These are phyloP conservation scores for Pseudotriccus pelzelni DNA, from an alignment of 2,797 vertebrate species.

Conservation along the genomic window DNA sequence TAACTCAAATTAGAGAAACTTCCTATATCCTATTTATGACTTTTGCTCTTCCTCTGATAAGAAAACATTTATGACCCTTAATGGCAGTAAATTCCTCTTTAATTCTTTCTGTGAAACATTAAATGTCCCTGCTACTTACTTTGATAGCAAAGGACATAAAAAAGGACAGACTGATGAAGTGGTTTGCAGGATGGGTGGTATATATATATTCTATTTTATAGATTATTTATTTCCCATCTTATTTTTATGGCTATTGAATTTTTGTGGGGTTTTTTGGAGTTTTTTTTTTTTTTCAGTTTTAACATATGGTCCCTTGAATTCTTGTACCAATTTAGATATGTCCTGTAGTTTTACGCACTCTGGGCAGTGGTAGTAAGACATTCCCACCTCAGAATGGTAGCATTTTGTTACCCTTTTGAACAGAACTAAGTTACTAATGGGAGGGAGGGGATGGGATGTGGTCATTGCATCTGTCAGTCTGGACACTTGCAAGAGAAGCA, in stretches of 20 bases:
- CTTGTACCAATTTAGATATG: neutral
- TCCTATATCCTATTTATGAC: neutral
- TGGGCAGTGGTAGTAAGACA: neutral
- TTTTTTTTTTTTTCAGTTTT: neutral
- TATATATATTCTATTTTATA: neutral
- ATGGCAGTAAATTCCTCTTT: neutral
- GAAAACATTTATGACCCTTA: neutral
- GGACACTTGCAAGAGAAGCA: neutral
- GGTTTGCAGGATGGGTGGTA: neutral
- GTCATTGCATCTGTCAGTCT: neutral
- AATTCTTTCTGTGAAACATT: neutral
- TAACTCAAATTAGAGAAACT: neutral
- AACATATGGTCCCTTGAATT: neutral
- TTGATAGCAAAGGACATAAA: neutral
- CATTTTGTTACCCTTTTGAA: neutral
- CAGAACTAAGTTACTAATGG: neutral
- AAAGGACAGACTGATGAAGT: neutral
- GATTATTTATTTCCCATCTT: neutral
- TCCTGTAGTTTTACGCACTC: neutral
- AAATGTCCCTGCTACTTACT: neutral
- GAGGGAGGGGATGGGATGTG: neutral
- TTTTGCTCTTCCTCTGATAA: neutral
- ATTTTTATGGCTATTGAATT: neutral
- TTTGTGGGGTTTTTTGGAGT: no score
- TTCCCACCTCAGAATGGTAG: neutral